Conservation (phyloP, 2,797 vertebrate species). For the Propithecus perrieri region DNA sequence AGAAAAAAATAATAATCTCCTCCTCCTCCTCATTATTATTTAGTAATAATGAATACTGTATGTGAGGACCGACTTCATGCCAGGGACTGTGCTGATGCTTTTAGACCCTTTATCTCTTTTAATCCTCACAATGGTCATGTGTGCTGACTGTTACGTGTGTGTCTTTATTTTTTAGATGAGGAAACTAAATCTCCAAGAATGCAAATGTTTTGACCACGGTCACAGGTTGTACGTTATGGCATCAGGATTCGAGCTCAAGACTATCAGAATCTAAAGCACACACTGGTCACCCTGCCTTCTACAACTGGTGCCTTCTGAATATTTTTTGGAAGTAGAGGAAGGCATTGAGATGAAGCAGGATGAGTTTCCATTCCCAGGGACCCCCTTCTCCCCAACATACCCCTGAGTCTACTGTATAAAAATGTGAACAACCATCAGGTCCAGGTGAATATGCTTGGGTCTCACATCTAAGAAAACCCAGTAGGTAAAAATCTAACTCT, state of each 20-base stretch:
- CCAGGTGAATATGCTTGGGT: neutral
- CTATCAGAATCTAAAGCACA: neutral
- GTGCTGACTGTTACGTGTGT: fast-evolving
- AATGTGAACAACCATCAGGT: neutral
- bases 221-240: neutral
- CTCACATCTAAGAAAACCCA: neutral
- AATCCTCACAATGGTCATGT: fast-evolving
- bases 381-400: neutral
- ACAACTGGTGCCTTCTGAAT: neutral
- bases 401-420: neutral
- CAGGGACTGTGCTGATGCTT: neutral
- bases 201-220: neutral
- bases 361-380: neutral
- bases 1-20: neutral
- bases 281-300: neutral
- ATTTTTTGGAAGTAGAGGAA: neutral
- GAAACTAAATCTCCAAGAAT: neutral
- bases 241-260: neutral
- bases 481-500: neutral
- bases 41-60: neutral
- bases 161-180: neutral
- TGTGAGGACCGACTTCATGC: neutral
- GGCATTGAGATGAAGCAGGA: neutral
- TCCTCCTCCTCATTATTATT: neutral
- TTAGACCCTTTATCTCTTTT: neutral